phyloP scores from a whole-genome alignment of 2,888 invertebrate genomes.

The Cheilosia grossa region DNA sequence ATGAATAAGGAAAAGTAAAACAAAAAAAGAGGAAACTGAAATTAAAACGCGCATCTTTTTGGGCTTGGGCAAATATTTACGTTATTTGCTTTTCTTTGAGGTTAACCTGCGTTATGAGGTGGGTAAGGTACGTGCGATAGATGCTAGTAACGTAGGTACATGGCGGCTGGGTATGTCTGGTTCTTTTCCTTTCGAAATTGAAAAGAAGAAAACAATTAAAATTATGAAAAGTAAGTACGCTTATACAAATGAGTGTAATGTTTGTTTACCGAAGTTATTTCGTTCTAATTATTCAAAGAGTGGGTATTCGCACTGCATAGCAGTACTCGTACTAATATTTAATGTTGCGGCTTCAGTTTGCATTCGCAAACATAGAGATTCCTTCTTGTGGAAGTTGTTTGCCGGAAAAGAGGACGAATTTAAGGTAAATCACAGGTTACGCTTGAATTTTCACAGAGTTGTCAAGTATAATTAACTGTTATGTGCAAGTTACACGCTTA shows the following conservation, averaged over 20 bases:
- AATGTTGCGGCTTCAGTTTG: no score
- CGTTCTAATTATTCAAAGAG: conserved; percentile 10
- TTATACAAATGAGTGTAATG: conserved; percentile 3
- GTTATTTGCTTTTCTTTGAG: conserved; percentile 13
- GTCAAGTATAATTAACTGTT: no score
- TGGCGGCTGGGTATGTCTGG: not conserved
- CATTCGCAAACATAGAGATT: no score
- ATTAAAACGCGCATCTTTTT: conserved; percentile 13
- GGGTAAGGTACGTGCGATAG: not conserved
- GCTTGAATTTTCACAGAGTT: no score
- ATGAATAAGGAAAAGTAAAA: conserved; percentile 21
- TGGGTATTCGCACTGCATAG: not conserved
- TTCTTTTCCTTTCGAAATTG: not conserved
- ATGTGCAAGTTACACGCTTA: no score
- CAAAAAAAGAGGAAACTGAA: conserved; percentile 31
- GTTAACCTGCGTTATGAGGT: not conserved
- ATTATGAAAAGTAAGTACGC: not conserved
- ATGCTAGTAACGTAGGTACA: not conserved
- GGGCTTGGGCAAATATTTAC: conserved; percentile 22
- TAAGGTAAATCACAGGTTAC: no score
- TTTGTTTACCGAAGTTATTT: conserved; percentile 23
- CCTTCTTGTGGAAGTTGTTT: no score
- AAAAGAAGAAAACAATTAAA: conserved; percentile 10
- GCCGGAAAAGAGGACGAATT: no score
- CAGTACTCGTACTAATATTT: no score